These are phyloP conservation scores for Apocrypta bakeri DNA, from an alignment of 1,140 invertebrate species.

Conservation along the genomic window DNA sequence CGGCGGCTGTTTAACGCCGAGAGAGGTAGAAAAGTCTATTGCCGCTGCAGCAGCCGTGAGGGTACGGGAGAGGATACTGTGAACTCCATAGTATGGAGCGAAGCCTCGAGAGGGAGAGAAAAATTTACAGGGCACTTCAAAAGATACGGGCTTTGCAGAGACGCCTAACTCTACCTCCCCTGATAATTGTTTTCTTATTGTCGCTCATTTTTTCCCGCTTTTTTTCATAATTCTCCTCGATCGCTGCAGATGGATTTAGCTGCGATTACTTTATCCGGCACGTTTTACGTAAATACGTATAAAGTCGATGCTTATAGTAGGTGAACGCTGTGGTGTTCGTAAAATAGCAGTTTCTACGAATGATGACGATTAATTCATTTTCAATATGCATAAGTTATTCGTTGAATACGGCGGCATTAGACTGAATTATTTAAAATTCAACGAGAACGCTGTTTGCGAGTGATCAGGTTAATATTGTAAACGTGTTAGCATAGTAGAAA, in stretches of 20 bases:
- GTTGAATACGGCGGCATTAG: slow-evolving; percentile 2
- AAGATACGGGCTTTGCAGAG: slow-evolving; percentile 53
- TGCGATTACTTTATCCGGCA: not conserved
- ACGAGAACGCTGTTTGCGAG: not conserved
- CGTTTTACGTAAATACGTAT: not conserved
- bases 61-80: not conserved
- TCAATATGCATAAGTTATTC: not conserved
- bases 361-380: not conserved
- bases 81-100: no score
- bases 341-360: not conserved
- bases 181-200: slow-evolving; percentile 28
- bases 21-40: slow-evolving; percentile 52
- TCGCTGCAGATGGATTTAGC: not conserved
- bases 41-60: slow-evolving; percentile 2
- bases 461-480: not conserved
- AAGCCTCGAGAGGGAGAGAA: slow-evolving; percentile 44
- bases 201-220: not conserved
- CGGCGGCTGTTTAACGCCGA: slow-evolving; percentile 26
- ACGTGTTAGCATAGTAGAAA: not conserved
- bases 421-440: not conserved
- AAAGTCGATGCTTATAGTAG: not conserved
- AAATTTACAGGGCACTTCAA: slow-evolving; percentile 62
- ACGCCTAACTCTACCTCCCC: not conserved
- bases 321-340: no score
- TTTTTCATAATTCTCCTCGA: not conserved